Evolutionary conservation across 2,797 vertebrate species (phyloP).

Genomic region (Salarias fasciatus): DNA sequence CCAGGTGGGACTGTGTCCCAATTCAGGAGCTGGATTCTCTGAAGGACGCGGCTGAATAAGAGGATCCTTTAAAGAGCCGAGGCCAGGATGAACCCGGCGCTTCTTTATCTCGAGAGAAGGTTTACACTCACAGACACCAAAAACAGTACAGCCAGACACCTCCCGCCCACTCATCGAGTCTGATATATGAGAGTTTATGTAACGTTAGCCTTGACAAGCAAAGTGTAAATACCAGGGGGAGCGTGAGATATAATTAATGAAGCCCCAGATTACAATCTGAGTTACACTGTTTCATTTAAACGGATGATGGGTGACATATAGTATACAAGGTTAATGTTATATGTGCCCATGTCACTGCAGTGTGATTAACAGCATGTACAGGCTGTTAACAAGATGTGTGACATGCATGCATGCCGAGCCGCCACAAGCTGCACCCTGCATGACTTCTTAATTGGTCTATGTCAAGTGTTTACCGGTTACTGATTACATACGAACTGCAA

Average conservation of each 20-base stretch:
- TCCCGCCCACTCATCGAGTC: neutral
- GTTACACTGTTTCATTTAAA: constrained; percentile 6
- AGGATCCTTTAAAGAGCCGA: constrained; percentile 5
- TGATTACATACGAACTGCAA: neutral
- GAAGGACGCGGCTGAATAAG: constrained; percentile 36
- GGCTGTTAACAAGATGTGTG: constrained; percentile 3
- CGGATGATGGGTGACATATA: constrained; percentile 4
- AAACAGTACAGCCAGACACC: neutral
- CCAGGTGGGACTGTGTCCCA: constrained; percentile 33
- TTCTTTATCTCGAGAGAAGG: neutral
- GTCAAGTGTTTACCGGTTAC: neutral
- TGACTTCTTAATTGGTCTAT: constrained; percentile 22
- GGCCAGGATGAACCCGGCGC: neutral
- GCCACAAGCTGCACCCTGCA: constrained; percentile 1
- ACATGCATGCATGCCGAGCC: neutral
- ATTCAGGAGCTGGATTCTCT: constrained; percentile 23
- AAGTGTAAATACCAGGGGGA: neutral
- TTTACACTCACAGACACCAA: neutral
- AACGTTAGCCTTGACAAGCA: neutral
- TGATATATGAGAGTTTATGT: neutral
- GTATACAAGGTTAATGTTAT: constrained; percentile 1
- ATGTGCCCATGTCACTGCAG: constrained; percentile 1
- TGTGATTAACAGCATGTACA: constrained; percentile 5
- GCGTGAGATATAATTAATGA: neutral
- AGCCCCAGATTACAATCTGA: neutral